Evolutionary conservation across 2,113 vertebrate species (phyloP).

Genomic region (Notiomystis cincta): DNA sequence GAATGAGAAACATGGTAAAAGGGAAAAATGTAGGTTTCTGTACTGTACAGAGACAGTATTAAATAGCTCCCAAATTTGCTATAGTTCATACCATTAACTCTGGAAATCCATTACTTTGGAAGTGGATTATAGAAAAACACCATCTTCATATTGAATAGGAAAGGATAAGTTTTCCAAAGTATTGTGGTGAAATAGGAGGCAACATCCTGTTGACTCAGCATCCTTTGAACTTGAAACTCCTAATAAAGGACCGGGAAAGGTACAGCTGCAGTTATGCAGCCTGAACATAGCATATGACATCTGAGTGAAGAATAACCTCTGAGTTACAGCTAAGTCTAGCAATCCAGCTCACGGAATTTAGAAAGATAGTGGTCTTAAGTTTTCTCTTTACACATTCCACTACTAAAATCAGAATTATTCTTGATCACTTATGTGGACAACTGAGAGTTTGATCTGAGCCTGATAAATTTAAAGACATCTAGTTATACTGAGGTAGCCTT

Average conservation of each 20-base stretch:
- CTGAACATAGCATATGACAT: background rate
- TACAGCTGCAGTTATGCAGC: background rate
- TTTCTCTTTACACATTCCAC: background rate
- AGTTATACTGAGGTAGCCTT: background rate
- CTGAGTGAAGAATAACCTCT: background rate
- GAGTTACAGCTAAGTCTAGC: background rate
- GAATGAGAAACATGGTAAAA: background rate
- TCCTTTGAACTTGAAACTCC: background rate
- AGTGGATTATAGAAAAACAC: background rate
- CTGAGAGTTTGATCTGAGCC: background rate
- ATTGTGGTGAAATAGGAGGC: background rate
- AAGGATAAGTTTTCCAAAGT: background rate
- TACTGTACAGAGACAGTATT: background rate
- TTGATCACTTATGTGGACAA: background rate
- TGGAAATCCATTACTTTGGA: background rate
- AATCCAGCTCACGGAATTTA: background rate
- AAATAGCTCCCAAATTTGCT: background rate
- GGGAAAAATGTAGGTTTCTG: background rate
- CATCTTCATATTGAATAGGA: background rate
- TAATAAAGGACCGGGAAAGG: background rate
- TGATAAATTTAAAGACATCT: background rate
- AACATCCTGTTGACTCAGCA: background rate
- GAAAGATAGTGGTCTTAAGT: background rate
- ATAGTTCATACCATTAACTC: background rate
- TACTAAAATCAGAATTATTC: background rate